phyloP scores from a whole-genome alignment of 2,888 invertebrate species.

The Acanthopleura granulata region DNA sequence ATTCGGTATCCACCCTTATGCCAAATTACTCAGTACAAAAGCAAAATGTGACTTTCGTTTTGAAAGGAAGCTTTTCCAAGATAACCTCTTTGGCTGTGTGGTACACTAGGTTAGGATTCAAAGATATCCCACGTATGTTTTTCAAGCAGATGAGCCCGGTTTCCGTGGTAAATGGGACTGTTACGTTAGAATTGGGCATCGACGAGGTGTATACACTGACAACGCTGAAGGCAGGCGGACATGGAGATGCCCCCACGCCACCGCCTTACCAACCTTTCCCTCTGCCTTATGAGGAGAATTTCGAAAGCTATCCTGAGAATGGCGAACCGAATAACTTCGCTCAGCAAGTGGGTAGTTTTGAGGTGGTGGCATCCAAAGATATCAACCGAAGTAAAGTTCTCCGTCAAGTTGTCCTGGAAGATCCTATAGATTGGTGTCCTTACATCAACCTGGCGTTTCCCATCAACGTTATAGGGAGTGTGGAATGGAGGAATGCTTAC shows the following conservation, averaged over 20 bases:
- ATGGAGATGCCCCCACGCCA: conserved; percentile 44
- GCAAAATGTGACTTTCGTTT: conserved; percentile 55
- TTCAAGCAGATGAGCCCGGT: background rate
- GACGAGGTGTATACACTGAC: conserved; percentile 63
- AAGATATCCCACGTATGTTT: background rate
- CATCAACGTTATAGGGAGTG: conserved; percentile 54
- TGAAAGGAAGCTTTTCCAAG: conserved; percentile 49
- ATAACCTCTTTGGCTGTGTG: background rate
- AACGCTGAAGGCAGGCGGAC: conserved; percentile 48
- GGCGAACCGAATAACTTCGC: conserved; percentile 62
- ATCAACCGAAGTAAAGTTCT: conserved; percentile 50
- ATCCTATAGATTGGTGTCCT: conserved; percentile 64
- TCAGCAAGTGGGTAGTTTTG: conserved; percentile 65
- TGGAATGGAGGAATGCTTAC: conserved; percentile 57
- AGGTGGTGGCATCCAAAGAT: conserved; percentile 40
- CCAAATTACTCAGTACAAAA: conserved; percentile 54
- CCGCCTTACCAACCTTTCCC: conserved; percentile 55
- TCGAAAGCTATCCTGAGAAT: conserved; percentile 55
- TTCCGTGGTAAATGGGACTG: conserved; percentile 30
- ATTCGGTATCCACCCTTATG: conserved; percentile 61
- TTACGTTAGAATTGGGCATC: conserved; percentile 46
- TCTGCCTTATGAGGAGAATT: conserved; percentile 60
- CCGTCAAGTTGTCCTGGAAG: conserved; percentile 57
- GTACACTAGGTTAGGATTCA: background rate
- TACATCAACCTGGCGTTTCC: conserved; percentile 37